phyloP scores from a whole-genome alignment of 2,888 invertebrate species.

The Cremastobaeus sp. region DNA sequence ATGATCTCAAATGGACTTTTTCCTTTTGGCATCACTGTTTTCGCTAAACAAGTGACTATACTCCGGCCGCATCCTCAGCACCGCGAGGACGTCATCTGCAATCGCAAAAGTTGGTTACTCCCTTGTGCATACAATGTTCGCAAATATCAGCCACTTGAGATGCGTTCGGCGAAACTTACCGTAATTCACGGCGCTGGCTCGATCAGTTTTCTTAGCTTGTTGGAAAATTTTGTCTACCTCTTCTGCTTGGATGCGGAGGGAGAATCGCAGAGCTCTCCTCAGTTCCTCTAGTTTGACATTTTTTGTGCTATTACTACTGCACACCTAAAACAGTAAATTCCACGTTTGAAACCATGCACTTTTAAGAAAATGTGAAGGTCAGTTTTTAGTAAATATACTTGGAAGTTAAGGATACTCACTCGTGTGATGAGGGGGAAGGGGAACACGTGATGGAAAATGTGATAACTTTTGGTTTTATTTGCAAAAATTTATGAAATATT shows the following conservation, averaged over 20 bases:
- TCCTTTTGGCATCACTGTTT: conserved; percentile 67
- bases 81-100: conserved; percentile 82
- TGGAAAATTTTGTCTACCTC: conserved; percentile 74
- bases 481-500: too few species aligned
- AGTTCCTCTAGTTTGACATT: conserved; percentile 69
- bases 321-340: conserved; percentile 73
- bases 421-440: too few species aligned
- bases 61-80: conserved; percentile 82
- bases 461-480: too few species aligned
- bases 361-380: too few species aligned
- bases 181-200: conserved; percentile 63
- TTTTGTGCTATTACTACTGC: conserved; percentile 67
- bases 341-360: too few species aligned
- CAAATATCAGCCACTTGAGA: not conserved
- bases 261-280: conserved; percentile 72
- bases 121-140: not conserved
- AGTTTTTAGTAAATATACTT: too few species aligned
- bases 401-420: too few species aligned
- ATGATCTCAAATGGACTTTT: conserved; percentile 76
- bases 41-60: conserved; percentile 80
- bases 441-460: too few species aligned
- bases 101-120: too few species aligned
- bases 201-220: conserved; percentile 67
- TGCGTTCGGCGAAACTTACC: conserved; percentile 55
- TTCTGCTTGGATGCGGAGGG: conserved; percentile 70